Percentiles rank a stretch among this genome's conserved stretches.
phyloP scores from a whole-genome alignment of 1,140 invertebrate genomes.

The Drosophila pseudoobscura region DNA sequence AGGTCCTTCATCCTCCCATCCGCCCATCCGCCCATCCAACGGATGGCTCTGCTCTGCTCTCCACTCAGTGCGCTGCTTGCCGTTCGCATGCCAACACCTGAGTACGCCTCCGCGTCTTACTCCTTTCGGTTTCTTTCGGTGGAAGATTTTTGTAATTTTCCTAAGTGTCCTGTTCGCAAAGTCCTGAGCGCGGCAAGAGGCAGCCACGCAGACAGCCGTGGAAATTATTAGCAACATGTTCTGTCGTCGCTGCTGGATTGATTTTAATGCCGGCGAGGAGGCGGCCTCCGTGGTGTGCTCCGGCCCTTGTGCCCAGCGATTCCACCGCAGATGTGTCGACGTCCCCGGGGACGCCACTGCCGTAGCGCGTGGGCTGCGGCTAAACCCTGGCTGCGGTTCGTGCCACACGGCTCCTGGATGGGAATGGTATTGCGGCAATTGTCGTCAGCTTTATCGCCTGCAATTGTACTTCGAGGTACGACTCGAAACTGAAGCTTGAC shows the following conservation, averaged over 20 bases:
- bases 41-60: background rate
- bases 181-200: background rate
- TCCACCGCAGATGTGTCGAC: constrained; percentile 58
- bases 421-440: constrained; percentile 77
- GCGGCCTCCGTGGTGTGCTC: constrained; percentile 49
- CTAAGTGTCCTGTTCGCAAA: constrained; percentile 56
- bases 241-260: constrained; percentile 82
- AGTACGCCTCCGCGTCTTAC: constrained; percentile 17
- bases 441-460: constrained; percentile 80
- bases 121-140: constrained; percentile 4
- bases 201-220: background rate
- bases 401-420: too few species aligned
- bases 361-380: constrained; percentile 42
- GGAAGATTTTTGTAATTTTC: constrained; percentile 58
- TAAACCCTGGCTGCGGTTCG: constrained; percentile 18
- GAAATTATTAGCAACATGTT: constrained; percentile 78
- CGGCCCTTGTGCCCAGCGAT: constrained; percentile 61
- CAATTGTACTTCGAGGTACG: constrained; percentile 79
- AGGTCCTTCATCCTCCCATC: too few species aligned
- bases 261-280: constrained; percentile 56
- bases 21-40: background rate
- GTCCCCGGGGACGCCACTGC: constrained; percentile 49
- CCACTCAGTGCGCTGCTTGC: constrained; percentile 36
- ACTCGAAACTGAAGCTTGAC: constrained; percentile 16
- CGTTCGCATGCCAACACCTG: constrained; percentile 66